These are phyloP conservation scores for Acanthiza pusilla DNA, from an alignment of 2,797 vertebrate genomes.

Conservation along the genomic window DNA sequence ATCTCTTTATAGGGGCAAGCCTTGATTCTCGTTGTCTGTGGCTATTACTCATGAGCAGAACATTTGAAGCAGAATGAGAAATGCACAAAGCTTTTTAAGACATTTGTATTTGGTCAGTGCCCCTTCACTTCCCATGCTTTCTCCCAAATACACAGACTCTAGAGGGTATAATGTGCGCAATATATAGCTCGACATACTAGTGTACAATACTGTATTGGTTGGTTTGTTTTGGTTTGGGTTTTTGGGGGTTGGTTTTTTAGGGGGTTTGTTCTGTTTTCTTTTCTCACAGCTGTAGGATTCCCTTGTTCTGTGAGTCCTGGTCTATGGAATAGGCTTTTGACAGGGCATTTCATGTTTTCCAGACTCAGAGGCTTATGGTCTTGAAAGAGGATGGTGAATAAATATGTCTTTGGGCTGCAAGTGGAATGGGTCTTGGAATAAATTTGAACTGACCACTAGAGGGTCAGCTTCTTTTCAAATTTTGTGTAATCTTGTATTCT, in stretches of 20 bases:
- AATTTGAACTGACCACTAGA: background rate
- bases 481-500: background rate
- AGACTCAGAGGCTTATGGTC: background rate
- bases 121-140: background rate
- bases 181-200: background rate
- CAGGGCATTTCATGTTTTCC: background rate
- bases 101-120: background rate
- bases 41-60: background rate
- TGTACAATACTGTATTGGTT: accelerated
- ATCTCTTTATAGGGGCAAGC: background rate
- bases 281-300: background rate
- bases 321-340: background rate
- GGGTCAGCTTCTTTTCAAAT: background rate
- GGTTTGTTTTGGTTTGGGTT: background rate
- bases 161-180: background rate
- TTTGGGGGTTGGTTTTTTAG: background rate
- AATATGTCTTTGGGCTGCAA: background rate
- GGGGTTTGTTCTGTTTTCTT: background rate
- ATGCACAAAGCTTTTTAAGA: background rate
- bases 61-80: background rate
- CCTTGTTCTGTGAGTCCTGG: background rate
- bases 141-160: background rate
- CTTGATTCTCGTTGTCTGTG: background rate
- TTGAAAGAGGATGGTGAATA: background rate
- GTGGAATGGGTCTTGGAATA: background rate